phyloP scores from a whole-genome alignment of 2,113 vertebrate species.

The Cochlearius cochlearius region DNA sequence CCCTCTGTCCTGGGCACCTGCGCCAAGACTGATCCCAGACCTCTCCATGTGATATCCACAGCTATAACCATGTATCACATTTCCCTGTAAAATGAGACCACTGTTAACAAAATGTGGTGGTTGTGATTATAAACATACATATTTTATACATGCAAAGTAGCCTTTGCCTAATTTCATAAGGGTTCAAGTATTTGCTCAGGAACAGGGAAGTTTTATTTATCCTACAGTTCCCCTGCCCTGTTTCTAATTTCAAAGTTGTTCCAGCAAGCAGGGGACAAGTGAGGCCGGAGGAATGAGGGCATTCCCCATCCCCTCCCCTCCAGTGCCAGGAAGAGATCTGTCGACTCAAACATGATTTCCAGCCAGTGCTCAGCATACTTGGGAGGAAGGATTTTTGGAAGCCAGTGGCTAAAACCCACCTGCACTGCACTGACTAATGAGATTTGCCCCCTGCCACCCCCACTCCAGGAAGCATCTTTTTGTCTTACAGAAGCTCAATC shows the following conservation, averaged over 20 bases:
- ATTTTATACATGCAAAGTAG: not conserved
- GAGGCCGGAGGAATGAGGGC: not conserved
- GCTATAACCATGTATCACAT: rapidly evolving
- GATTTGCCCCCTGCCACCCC: rapidly evolving
- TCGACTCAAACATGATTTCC: not conserved
- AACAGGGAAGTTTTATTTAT: not conserved
- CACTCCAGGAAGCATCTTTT: not conserved
- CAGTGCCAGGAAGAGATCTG: not conserved
- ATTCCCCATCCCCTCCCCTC: not conserved
- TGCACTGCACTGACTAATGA: not conserved
- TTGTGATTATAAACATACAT: not conserved
- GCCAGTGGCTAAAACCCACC: not conserved
- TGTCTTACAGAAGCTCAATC: not conserved
- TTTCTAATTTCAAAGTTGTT: not conserved
- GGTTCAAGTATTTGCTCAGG: not conserved
- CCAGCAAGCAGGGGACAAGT: not conserved
- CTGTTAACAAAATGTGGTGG: not conserved
- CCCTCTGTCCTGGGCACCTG: not conserved
- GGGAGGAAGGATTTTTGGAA: not conserved
- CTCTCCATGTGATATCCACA: not conserved
- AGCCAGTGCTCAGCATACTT: not conserved
- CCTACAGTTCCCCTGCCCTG: rapidly evolving
- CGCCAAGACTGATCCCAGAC: not conserved
- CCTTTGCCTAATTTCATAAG: not conserved
- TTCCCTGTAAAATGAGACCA: not conserved